These are phyloP conservation scores for Cynocephalus volans DNA, from an alignment of 2,113 vertebrate species.

Conservation along the genomic window DNA sequence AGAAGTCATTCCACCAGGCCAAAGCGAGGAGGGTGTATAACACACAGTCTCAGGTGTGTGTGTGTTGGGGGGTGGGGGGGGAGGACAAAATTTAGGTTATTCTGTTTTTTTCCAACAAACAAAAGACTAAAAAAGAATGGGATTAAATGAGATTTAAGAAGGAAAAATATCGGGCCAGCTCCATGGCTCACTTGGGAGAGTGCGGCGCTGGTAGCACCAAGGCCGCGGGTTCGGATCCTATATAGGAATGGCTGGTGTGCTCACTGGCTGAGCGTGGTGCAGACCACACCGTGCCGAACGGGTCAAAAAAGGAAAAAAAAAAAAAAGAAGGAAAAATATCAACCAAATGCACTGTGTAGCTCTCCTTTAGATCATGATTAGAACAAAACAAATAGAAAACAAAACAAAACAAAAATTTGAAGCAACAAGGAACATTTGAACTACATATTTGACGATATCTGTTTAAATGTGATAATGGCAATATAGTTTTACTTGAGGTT, in stretches of 20 bases:
- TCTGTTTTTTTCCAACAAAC: background rate
- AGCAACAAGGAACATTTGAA: background rate
- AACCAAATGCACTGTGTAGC: background rate
- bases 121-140: background rate
- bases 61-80: background rate
- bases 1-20: no score
- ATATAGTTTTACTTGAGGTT: background rate
- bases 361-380: constrained; percentile 24
- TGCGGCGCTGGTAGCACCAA: no score
- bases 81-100: background rate
- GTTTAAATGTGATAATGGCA: background rate
- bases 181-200: no score
- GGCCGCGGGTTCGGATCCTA: no score
- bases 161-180: no score
- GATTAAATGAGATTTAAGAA: background rate
- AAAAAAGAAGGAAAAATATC: background rate
- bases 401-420: background rate
- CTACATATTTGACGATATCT: background rate
- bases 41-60: no score
- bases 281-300: no score
- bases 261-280: no score
- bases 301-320: no score
- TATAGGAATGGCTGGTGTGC: no score
- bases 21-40: no score
- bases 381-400: background rate